These are phyloP conservation scores for Plumapathes pennacea DNA, from an alignment of 92 coral and sea anemone genomes.

Conservation along the genomic window DNA sequence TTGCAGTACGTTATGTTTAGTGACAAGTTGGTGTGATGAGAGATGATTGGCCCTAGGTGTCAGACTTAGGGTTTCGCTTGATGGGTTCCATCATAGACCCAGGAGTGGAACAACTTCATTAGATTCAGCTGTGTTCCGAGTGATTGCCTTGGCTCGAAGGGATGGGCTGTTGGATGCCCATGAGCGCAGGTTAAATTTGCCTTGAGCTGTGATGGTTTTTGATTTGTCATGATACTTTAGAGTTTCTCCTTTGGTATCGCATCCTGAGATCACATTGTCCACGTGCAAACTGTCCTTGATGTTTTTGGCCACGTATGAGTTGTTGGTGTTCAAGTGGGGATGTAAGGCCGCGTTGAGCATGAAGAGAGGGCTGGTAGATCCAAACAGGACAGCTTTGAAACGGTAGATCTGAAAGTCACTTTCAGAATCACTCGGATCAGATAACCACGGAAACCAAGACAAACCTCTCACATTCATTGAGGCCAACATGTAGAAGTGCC, in stretches of 20 bases:
- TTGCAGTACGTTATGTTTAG: conserved; percentile 40
- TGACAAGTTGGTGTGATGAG: conserved; percentile 1
- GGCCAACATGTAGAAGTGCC: conserved; percentile 42
- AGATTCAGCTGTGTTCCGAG: background rate
- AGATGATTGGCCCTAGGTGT: background rate
- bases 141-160: conserved; percentile 10
- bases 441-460: conserved; percentile 30
- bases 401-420: conserved; percentile 45
- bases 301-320: conserved; percentile 15
- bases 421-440: conserved; percentile 19
- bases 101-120: conserved; percentile 40
- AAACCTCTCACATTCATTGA: conserved; percentile 35
- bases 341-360: conserved; percentile 35
- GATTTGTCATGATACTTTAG: conserved; percentile 32
- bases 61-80: conserved; percentile 17
- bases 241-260: conserved; percentile 18
- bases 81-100: conserved; percentile 44
- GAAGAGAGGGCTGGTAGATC: conserved; percentile 53
- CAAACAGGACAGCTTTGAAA: conserved; percentile 60
- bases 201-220: conserved; percentile 32
- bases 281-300: conserved; percentile 48
- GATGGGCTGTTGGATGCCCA: conserved; percentile 49
- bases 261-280: conserved; percentile 40
- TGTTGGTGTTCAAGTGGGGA: conserved; percentile 14
- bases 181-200: conserved; percentile 48